Evolutionary conservation across 2,797 vertebrate genomes (phyloP), one percentile per base, ranked within the genome.

Genomic region (Gambusia yucatana): DNA sequence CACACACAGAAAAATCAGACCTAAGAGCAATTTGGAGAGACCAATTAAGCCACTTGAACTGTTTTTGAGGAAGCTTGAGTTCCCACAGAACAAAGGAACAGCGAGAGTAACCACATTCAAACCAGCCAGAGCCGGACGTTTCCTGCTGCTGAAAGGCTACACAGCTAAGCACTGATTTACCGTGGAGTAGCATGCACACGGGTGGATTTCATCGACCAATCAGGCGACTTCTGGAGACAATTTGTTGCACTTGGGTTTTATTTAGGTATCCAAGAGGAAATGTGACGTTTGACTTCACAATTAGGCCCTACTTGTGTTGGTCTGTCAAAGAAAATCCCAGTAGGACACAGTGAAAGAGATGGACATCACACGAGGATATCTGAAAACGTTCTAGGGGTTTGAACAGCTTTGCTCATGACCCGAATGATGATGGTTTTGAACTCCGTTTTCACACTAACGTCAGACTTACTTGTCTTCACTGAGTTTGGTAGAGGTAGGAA

Each of bases 391-490:
- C 5, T 25, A 44, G 67, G 6, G 22, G 22, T 44, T 46, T 44
- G 41, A 44, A 7, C 16, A 8, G 25, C 14, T 67, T 71, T 28
- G 5, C 25, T 13, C 14, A 14, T 14, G 6, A 71, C 25, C 14
- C 13, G 1, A 16, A 71, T 43, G 39, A 69, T 28, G n/a, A 71
- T 71, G 25, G 25, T 46, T 77, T 44, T 44, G 14, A 69, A 72
- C 75, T 41, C 41, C 46, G 2, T 25, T 28, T 63, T 79, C 30
- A 28, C 8, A 36, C 1, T 71, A 46, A 82, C 6, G 73, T 83
- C 84, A 94, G 6, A 75, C 93, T 95, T 89, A 95, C 94, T 94
- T 95, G 82, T 95, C 94, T 82, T 94, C 94, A 71, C 94, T 95
- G 90, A 80, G 61, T 79, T 67, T 48, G 79, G 50, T 17, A 79